Base-by-base conservation (phyloP, 2,113 vertebrate species). In the Grallaria varia region DNA sequence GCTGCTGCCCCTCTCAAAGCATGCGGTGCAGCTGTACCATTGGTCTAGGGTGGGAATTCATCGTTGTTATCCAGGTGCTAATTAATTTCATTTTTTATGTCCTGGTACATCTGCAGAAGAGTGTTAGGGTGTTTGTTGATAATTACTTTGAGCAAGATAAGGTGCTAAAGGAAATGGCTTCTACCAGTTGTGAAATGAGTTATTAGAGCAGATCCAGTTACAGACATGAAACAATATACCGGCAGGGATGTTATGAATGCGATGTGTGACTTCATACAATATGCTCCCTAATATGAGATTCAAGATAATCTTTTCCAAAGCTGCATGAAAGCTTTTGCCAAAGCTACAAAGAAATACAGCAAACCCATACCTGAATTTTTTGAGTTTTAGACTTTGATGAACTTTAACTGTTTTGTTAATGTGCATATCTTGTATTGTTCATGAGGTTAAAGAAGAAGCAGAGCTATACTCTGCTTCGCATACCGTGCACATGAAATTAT, bases 71-170 rank as follows among this genome's bases (percentile, higher is more conserved):
- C 39, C 58, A 81, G 37, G 66, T 94, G 84, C 33, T 95, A 95
- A 89, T 94, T 87, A 93, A 50, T 27, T 27, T 79, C 7, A 37
- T 76, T 90, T 90, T 84, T 87, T 68, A 55, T 89, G 53, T 69
- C 87, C 40, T 84, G 16, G 45, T 74, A 59, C 49, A 35, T 77
- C 84, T 76, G 59, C 55, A 88, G 37, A 83, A 3, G 35, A 53
- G 58, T 25, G 40, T 91, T 93, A 59, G 53, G 49, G 44, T 93
- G 78, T 75, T 87, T 76, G 44, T 39, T 80, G 87, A n/a, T 78
- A 95, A 96, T 93, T 91, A 74, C 77, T 50, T 84, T 15, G 35
- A 67, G 56, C 52, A 74, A 77, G 68, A 74, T 8, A 67, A 84
- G 59, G 58, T 87, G 92, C 19, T 39, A 87, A 94, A 91, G 24